Evolutionary conservation across 1,140 invertebrate genomes (phyloP).

Genomic region (Plutomurus gul): DNA sequence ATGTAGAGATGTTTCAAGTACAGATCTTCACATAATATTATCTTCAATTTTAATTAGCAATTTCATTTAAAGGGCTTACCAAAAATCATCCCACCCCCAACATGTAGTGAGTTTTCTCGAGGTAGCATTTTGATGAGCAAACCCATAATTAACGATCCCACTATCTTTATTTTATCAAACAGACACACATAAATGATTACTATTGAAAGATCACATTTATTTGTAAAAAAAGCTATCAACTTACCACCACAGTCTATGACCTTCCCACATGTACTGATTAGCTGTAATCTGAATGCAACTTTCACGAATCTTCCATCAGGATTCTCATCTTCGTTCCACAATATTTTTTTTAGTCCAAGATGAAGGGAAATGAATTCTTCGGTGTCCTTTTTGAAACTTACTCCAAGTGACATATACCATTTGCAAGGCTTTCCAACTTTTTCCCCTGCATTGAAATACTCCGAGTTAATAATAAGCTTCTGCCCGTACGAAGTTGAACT

Average conservation of each 20-base stretch:
- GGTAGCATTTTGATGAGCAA: not conserved
- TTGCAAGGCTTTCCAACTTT: not conserved
- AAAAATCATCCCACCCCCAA: slow-evolving; percentile 2
- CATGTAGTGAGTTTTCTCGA: not conserved
- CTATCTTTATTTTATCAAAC: not conserved
- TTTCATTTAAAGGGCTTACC: not conserved
- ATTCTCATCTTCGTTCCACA: not conserved
- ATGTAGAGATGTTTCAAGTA: not conserved
- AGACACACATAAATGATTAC: not conserved
- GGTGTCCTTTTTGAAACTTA: not conserved
- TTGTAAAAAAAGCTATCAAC: not conserved
- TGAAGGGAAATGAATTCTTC: not conserved
- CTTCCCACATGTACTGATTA: not conserved
- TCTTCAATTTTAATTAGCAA: not conserved
- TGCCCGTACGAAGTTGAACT: not conserved
- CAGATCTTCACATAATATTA: too few relatives aligned
- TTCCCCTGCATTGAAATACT: not conserved
- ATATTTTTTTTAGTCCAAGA: not conserved
- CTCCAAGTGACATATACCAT: not conserved
- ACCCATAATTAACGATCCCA: not conserved
- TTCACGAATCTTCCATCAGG: not conserved
- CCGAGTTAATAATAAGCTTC: not conserved
- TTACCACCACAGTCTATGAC: not conserved
- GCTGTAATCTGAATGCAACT: not conserved
- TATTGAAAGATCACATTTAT: not conserved